Evolutionary conservation across 2,797 vertebrate genomes (phyloP), one percentile per base, ranked within the genome.

Genomic region (Fratercula arctica): DNA sequence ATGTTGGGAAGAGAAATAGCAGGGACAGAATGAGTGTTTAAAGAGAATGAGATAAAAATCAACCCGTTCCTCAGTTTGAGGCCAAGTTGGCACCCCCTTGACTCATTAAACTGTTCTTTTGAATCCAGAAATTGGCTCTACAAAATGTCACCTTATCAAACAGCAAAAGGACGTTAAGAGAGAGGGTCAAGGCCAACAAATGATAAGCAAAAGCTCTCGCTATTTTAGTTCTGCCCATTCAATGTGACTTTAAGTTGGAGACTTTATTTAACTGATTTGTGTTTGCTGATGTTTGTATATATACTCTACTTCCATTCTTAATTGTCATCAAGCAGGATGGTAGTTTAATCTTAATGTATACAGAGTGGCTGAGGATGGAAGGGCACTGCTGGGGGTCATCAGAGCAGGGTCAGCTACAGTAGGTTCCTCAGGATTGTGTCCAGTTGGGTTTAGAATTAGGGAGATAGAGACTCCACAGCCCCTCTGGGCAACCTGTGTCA

Each of bases 41-140:
- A 94, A 85, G 78, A 68, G 46, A 87, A 89, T 76, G 79, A 81
- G 89, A 81, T 73, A 92, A 96, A 96, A 94, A 95, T 94, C 89
- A 90, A 88, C 73, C 25, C 5, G 0, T 88, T 93, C 37, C 35
- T 95, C 66, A 53, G 50, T 84, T 63, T 46, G 66, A 69, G 51
- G 82, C 93, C 94, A 94, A 95, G 43, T 78, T 89, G 75, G 77
- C 91, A 94, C n/a, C 51, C 66, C 11, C 5, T 75, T 81, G 69
- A 56, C 75, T 95, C 90, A 94, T 92, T 89, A 92, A 94, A 94
- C 79, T 70, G 82, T 96, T 93, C 89, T 92, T 95, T 84, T 93
- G 85, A 92, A 93, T 94, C 61, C 39, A 96, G 89, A 95, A 95
- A 96, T 94, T 96, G 39, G 50, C 61, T 87, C 74, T 92, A 37